Evolutionary conservation across 37 sponge, comb jelly and placozoan species (phyloP), one percentile per base, ranked within the genome.

Genomic region (Crambe crambe): DNA sequence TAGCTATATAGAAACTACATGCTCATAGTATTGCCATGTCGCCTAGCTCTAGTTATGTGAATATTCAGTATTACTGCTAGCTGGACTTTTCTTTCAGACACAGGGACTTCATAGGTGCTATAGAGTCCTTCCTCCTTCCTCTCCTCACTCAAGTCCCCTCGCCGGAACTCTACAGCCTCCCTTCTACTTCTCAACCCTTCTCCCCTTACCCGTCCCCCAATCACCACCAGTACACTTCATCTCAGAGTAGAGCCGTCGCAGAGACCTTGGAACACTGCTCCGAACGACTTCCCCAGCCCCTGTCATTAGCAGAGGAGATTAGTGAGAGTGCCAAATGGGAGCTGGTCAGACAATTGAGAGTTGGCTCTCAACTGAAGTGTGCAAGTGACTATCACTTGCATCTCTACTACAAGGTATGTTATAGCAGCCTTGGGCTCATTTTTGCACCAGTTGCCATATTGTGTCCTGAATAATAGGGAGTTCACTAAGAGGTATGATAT

Each of bases 61-160:
- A n/a, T n/a, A n/a, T n/a, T n/a, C n/a, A n/a, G n/a, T n/a, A n/a
- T n/a, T n/a, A n/a, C n/a, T n/a, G n/a, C n/a, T n/a, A n/a, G n/a
- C n/a, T n/a, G n/a, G 51, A 47, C 6, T 47, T 6, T 47, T 47
- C 6, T 47, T 47, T 47, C 12, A 47, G 51, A 6, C 51, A 30
- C 30, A 31, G 32, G 10, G 27, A 76, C 37, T 34, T 35, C 26
- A 18, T 2, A 5, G 76, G 59, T 25, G 61, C 42, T 38, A 37
- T 76, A 3, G 62, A 37, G 22, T 27, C 37, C 10, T 21, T 76
- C 5, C 40, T 76, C 27, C 61, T 76, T 22, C 76, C 76, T 9
- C 61, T 76, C 39, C 76, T 76, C 42, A 12, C 40, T 40, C 76
- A 76, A 58, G 20, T 57, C 22, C 59, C 40, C 25, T 60, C 62